These are phyloP conservation scores for Coturnix japonica DNA, from an alignment of 2,113 vertebrate species.

Conservation along the genomic window DNA sequence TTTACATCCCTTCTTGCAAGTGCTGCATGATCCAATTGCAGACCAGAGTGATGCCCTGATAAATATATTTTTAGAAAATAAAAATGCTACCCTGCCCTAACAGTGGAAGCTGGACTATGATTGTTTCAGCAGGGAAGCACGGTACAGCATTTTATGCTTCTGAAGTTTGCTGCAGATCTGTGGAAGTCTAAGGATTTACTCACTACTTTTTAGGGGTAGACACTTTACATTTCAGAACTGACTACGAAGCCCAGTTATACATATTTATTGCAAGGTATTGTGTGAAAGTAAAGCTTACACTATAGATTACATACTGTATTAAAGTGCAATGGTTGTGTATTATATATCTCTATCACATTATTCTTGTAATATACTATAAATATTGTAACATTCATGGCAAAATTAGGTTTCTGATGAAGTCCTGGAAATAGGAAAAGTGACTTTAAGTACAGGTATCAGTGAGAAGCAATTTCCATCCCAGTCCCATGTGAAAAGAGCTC, in stretches of 20 bases:
- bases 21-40: neutral
- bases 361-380: neutral
- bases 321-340: neutral
- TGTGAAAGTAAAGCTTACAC: neutral
- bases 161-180: neutral
- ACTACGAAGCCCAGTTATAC: neutral
- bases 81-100: no score
- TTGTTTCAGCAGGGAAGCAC: neutral
- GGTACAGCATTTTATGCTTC: neutral
- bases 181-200: neutral
- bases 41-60: neutral
- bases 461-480: neutral
- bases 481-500: neutral
- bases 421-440: neutral
- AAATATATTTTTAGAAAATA: neutral
- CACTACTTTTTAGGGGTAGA: neutral
- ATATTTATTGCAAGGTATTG: neutral
- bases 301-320: neutral
- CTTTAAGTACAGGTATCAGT: neutral
- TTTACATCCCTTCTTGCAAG: neutral
- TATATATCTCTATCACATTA: neutral
- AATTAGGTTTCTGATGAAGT: neutral
- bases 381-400: neutral
- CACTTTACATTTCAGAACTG: neutral
- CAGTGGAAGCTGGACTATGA: neutral